A percentile compares a stretch with the other conserved stretches of the same genome.
These are phyloP conservation scores for Sebastes matsubarae DNA, from an alignment of 2,797 vertebrate species.

Conservation along the genomic window DNA sequence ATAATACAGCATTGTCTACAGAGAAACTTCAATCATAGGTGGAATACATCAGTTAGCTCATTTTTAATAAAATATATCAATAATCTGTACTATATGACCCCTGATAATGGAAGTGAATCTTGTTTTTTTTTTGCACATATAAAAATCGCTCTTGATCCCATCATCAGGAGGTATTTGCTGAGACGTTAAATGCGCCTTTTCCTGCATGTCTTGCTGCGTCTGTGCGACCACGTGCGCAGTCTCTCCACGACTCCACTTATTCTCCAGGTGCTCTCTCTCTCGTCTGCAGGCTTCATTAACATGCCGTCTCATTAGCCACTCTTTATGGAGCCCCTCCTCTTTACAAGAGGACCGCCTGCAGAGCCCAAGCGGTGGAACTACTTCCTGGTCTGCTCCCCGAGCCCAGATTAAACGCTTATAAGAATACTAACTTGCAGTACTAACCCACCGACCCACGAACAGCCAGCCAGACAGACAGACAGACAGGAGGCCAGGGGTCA, in stretches of 20 bases:
- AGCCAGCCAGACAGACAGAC: not conserved
- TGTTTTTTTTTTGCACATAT: not conserved
- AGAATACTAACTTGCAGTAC: conserved; percentile 34
- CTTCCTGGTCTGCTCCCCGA: conserved; percentile 54
- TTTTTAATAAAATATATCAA: not conserved
- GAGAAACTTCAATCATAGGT: not conserved
- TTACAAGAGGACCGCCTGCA: conserved; percentile 54
- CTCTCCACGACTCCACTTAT: not conserved
- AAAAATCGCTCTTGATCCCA: not conserved
- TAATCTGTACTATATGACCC: not conserved
- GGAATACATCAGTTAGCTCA: not conserved
- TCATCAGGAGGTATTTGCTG: not conserved
- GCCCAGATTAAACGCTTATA: conserved; percentile 27
- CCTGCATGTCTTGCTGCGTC: not conserved
- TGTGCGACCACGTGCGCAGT: not conserved
- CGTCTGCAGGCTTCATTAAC: conserved; percentile 45
- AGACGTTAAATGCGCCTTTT: conserved; percentile 9
- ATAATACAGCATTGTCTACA: not conserved
- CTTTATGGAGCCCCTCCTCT: conserved; percentile 64
- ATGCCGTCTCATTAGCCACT: conserved; percentile 52
- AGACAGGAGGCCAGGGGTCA: conserved; percentile 22
- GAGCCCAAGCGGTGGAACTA: conserved; percentile 30
- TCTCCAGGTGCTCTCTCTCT: conserved; percentile 19
- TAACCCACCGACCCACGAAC: conserved; percentile 2
- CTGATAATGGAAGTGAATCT: not conserved